These are phyloP conservation scores for Dufourea novaeangliae DNA, from an alignment of 1,140 invertebrate species.

Conservation along the genomic window DNA sequence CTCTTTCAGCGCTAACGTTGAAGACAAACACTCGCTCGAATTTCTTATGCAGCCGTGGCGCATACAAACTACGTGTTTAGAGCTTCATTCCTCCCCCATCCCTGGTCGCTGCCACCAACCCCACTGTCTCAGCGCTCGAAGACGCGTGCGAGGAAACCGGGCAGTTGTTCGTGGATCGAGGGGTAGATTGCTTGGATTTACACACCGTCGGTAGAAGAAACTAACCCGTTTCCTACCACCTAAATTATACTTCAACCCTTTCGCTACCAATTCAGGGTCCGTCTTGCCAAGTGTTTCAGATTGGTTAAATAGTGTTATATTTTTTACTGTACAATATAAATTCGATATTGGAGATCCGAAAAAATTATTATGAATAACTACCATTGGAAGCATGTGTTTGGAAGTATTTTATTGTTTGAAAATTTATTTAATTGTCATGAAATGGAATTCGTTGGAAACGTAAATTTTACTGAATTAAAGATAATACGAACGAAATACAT, in stretches of 20 bases:
- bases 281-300: too few relatives aligned
- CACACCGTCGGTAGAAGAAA: not conserved
- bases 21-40: conserved; percentile 74
- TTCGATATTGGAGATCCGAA: too few relatives aligned
- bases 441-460: too few relatives aligned
- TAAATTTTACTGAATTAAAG: too few relatives aligned
- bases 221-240: too few relatives aligned
- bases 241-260: not conserved
- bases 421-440: too few relatives aligned
- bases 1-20: conserved; percentile 46
- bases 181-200: not conserved
- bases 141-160: not conserved
- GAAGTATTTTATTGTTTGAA: too few relatives aligned
- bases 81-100: conserved; percentile 19
- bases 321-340: too few relatives aligned
- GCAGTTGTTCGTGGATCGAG: not conserved
- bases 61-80: conserved; percentile 77
- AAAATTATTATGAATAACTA: too few relatives aligned
- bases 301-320: not conserved
- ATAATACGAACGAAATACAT: too few relatives aligned
- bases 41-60: conserved; percentile 71
- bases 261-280: not conserved
- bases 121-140: not conserved
- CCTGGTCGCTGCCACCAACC: not conserved
- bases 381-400: too few relatives aligned